Conservation (phyloP, 1,140 invertebrate genomes). For the Sinella curviseta region DNA sequence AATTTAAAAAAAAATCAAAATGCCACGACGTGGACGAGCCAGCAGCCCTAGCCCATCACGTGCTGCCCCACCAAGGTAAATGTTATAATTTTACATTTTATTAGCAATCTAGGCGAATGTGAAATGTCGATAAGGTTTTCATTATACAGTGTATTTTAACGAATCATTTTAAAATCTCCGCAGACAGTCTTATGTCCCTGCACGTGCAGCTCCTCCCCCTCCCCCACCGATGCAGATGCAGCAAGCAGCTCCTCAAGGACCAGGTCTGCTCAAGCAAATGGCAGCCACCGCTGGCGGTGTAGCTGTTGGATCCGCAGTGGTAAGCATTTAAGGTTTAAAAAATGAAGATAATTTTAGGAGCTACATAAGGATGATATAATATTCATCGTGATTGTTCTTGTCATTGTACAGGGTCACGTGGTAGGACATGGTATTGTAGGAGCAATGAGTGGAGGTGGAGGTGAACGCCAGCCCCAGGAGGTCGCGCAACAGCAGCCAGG, state of each 20-base stretch:
- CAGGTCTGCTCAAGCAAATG: constrained; percentile 77
- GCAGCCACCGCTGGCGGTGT: constrained; percentile 86
- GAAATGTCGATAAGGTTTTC: too few species aligned
- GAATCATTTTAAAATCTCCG: too few species aligned
- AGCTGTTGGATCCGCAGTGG: constrained; percentile 79
- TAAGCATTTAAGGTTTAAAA: constrained; percentile 53
- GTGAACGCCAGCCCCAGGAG: background rate
- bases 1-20: constrained; percentile 54
- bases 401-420: constrained; percentile 1
- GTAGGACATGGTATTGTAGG: background rate
- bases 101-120: too few species aligned
- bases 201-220: constrained; percentile 13
- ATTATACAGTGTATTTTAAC: too few species aligned
- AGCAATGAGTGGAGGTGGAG: background rate
- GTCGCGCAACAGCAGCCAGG: background rate
- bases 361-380: background rate
- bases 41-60: constrained; percentile 55
- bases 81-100: background rate
- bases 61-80: background rate
- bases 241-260: constrained; percentile 60
- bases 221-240: constrained; percentile 48
- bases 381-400: too few species aligned
- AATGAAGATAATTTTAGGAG: background rate
- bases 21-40: constrained; percentile 75
- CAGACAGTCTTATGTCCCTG: background rate